A percentile compares a stretch with the other conserved stretches of the same genome.
phyloP scores from a whole-genome alignment of 2,797 vertebrate species.

The Chiloscyllium punctatum region DNA sequence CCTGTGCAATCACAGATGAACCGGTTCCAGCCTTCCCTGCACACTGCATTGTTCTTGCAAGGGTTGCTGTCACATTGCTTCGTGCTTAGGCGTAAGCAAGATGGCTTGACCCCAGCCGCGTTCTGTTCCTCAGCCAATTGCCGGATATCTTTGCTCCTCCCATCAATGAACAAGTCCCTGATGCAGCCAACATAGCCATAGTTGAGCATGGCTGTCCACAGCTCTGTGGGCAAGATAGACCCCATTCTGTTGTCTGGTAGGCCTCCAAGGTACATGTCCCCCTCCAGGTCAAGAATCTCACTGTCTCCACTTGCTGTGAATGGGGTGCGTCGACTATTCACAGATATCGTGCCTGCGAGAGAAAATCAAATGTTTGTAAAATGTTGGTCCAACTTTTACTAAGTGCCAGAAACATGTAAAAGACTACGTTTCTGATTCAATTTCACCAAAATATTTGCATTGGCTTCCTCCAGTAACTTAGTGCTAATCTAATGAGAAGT shows the following conservation, averaged over 20 bases:
- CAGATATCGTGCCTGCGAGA: slow-evolving; percentile 84
- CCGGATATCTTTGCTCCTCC: slow-evolving; percentile 93
- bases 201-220: slow-evolving; percentile 98
- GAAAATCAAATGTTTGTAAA: neutral
- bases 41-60: slow-evolving; percentile 86
- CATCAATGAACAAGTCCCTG: slow-evolving; percentile 92
- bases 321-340: slow-evolving; percentile 89
- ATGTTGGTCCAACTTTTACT: neutral
- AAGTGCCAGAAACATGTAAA: neutral
- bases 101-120: slow-evolving; percentile 89
- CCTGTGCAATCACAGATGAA: slow-evolving; percentile 97
- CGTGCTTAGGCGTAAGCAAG: slow-evolving; percentile 75
- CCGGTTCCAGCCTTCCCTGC: slow-evolving; percentile 97
- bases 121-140: slow-evolving; percentile 93
- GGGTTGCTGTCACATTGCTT: slow-evolving; percentile 96
- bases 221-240: slow-evolving; percentile 90
- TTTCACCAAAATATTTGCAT: no score
- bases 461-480: neutral
- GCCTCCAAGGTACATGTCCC: slow-evolving; percentile 93
- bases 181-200: slow-evolving; percentile 96
- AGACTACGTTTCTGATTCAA: neutral
- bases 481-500: neutral
- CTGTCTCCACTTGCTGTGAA: slow-evolving; percentile 97
- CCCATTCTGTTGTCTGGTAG: slow-evolving; percentile 82
- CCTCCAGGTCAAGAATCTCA: slow-evolving; percentile 93